Conservation (phyloP, 2,797 vertebrate species). For the Clarias fuscus region DNA sequence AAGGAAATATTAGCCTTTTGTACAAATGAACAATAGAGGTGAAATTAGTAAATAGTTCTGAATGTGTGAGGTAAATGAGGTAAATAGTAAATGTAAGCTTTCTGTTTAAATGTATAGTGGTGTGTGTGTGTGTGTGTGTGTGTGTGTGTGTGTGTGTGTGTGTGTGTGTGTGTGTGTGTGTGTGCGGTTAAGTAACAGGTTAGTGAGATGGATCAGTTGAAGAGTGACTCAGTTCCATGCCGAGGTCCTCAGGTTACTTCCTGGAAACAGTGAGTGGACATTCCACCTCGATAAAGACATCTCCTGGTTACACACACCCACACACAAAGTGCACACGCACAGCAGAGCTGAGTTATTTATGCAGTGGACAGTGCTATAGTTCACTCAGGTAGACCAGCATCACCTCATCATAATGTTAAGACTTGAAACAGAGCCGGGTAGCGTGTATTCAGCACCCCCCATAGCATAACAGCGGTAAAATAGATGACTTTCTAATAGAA, state of each 20-base stretch:
- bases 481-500: neutral
- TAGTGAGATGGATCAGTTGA: neutral
- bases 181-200: neutral
- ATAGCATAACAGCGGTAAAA: neutral
- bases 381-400: slow-evolving; percentile 3
- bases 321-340: neutral
- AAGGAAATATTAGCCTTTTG: too few relatives aligned
- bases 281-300: slow-evolving; percentile 57
- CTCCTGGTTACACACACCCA: slow-evolving; percentile 62
- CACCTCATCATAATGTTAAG: neutral
- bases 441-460: neutral
- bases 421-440: neutral
- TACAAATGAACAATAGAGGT: neutral
- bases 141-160: neutral
- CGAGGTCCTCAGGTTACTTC: slow-evolving; percentile 58
- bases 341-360: slow-evolving; percentile 68
- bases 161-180: neutral
- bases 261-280: slow-evolving; percentile 66
- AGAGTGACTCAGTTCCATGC: slow-evolving; percentile 10
- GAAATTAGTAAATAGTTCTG: neutral
- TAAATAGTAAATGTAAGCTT: too few relatives aligned
- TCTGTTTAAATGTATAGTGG: too few relatives aligned
- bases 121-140: neutral
- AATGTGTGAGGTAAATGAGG: too few relatives aligned
- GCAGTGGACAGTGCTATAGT: slow-evolving; percentile 46